phyloP scores from a whole-genome alignment of 2,113 vertebrate genomes.

The Ploceus nigricollis region DNA sequence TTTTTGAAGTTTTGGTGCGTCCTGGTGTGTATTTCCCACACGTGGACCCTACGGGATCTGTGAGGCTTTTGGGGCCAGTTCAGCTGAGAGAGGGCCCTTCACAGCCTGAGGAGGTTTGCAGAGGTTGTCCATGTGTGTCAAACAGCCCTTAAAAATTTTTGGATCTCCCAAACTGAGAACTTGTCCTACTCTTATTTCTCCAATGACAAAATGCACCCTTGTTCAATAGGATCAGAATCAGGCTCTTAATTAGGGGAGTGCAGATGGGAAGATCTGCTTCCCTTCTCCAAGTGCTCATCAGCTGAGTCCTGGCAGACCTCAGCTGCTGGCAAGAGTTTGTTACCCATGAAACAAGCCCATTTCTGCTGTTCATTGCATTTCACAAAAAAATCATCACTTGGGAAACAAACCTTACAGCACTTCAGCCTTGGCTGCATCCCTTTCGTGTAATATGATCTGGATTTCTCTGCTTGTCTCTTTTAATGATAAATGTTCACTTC shows the following conservation, averaged over 20 bases:
- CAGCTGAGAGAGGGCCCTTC: background rate
- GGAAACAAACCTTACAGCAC: background rate
- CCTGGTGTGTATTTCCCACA: background rate
- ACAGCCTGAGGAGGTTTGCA: background rate
- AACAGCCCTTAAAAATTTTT: background rate
- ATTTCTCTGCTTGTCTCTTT: background rate
- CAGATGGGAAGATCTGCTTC: background rate
- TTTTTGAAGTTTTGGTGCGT: background rate
- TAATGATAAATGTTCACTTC: constrained; percentile 5
- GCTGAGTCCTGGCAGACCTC: background rate
- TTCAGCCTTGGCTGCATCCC: background rate
- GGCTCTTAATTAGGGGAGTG: background rate
- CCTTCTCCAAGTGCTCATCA: background rate
- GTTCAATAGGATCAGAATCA: background rate
- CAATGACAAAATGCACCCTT: background rate
- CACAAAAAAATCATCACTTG: background rate
- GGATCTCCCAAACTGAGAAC: background rate
- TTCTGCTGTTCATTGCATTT: background rate
- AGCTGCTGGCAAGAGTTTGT: background rate
- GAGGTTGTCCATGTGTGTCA: background rate
- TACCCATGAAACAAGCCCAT: background rate
- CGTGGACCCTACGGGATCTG: fast-evolving
- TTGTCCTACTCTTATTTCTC: background rate
- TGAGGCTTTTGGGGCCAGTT: background rate
- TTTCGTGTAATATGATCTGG: background rate